phyloP scores from a whole-genome alignment of 2,113 vertebrate species.

The Tupaia chinensis region DNA sequence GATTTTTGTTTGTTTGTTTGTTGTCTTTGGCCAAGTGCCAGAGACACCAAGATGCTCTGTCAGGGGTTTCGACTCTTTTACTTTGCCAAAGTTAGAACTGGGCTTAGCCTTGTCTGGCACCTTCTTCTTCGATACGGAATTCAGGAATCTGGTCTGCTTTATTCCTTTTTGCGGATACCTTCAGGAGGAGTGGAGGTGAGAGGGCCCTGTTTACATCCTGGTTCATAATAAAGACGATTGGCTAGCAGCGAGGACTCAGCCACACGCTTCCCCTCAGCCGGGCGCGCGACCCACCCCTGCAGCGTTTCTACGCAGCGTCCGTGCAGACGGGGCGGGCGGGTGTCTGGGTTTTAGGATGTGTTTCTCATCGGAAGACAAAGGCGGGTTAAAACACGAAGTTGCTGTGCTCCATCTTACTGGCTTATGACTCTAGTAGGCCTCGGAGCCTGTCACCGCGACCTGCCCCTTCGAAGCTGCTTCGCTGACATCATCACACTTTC shows the following conservation, averaged over 20 bases:
- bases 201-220: not conserved
- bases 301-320: no score
- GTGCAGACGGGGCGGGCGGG: no score
- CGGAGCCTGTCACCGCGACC: not conserved
- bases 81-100: constrained; percentile 57
- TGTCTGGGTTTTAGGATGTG: constrained; percentile 11
- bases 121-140: constrained; percentile 25
- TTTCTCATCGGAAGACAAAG: constrained; percentile 10
- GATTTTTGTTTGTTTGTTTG: not conserved
- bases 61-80: not conserved
- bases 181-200: not conserved
- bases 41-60: constrained; percentile 47
- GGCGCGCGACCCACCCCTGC: no score
- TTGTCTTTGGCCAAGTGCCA: constrained; percentile 54
- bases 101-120: constrained; percentile 46
- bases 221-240: not conserved
- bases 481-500: not conserved
- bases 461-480: not conserved
- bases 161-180: not conserved
- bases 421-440: not conserved
- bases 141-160: constrained; percentile 26
- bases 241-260: not conserved
- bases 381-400: not conserved
- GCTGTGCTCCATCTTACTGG: not conserved
- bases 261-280: not conserved